A percentile compares a stretch with the other conserved stretches of the same genome.
These are phyloP conservation scores for Podocnemis expansa DNA, from an alignment of 2,113 vertebrate species.

Conservation along the genomic window DNA sequence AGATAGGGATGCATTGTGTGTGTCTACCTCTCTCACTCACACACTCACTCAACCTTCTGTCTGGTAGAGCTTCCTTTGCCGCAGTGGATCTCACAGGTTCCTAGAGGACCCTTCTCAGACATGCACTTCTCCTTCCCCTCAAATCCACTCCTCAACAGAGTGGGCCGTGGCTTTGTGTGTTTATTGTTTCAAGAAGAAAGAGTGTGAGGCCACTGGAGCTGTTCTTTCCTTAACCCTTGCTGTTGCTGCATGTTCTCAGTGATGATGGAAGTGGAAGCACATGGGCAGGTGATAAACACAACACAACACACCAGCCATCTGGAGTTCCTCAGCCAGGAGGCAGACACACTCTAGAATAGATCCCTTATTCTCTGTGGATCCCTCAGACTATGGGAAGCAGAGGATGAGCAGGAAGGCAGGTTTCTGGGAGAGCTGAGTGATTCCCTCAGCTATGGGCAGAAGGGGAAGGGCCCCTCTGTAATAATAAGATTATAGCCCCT, in stretches of 20 bases:
- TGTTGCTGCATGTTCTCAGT: neutral
- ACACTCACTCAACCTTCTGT: neutral
- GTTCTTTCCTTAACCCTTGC: neutral
- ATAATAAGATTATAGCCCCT: neutral
- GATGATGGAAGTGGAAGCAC: conserved; percentile 15
- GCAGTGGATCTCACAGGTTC: neutral
- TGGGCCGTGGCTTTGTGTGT: neutral
- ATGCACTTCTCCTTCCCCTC: no score
- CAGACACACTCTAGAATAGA: rapidly evolving
- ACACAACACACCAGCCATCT: neutral
- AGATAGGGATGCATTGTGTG: neutral
- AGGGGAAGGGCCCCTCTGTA: neutral
- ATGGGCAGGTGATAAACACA: conserved; percentile 47
- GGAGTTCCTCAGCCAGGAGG: neutral
- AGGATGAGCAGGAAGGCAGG: rapidly evolving
- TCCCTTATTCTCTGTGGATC: neutral
- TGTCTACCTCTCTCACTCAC: neutral
- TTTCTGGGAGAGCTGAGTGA: no score
- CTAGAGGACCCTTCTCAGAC: neutral
- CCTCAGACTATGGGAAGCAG: neutral
- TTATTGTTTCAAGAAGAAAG: neutral
- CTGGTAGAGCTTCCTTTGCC: neutral
- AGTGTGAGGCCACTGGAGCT: rapidly evolving
- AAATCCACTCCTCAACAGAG: neutral
- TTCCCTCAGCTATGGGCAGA: neutral